These are phyloP conservation scores for Nycticorax nycticorax DNA, from an alignment of 2,113 vertebrate genomes.

Conservation along the genomic window DNA sequence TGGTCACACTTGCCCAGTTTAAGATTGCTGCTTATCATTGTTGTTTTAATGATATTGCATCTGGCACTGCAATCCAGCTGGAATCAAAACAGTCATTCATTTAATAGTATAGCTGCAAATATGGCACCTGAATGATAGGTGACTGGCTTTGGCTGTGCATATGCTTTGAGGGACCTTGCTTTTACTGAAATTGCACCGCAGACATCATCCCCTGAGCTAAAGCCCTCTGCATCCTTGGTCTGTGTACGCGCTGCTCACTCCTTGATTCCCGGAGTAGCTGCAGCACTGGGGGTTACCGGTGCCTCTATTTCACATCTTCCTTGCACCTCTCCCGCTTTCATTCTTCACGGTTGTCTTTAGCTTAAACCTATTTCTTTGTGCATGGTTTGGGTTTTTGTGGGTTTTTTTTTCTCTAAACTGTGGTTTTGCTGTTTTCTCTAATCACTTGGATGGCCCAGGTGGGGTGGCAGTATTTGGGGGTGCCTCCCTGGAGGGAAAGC, in stretches of 20 bases:
- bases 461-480: background rate
- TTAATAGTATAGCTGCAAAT: background rate
- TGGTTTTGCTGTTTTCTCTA: background rate
- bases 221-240: background rate
- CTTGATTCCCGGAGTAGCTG: background rate
- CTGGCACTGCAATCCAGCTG: background rate
- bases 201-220: background rate
- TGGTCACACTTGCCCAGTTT: background rate
- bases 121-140: background rate
- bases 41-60: background rate
- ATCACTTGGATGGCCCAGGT: background rate
- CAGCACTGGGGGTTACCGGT: background rate
- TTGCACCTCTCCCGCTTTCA: background rate
- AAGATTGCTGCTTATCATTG: background rate
- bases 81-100: background rate
- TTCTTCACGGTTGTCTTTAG: background rate
- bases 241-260: background rate
- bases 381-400: rapidly evolving
- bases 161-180: background rate
- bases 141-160: background rate
- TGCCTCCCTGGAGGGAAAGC: background rate
- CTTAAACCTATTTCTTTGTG: background rate
- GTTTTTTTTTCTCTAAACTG: rapidly evolving
- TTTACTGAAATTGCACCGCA: background rate
- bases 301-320: background rate